These are phyloP conservation scores for Fistularia tabacaria DNA, from an alignment of 2,797 vertebrate species.

Conservation along the genomic window DNA sequence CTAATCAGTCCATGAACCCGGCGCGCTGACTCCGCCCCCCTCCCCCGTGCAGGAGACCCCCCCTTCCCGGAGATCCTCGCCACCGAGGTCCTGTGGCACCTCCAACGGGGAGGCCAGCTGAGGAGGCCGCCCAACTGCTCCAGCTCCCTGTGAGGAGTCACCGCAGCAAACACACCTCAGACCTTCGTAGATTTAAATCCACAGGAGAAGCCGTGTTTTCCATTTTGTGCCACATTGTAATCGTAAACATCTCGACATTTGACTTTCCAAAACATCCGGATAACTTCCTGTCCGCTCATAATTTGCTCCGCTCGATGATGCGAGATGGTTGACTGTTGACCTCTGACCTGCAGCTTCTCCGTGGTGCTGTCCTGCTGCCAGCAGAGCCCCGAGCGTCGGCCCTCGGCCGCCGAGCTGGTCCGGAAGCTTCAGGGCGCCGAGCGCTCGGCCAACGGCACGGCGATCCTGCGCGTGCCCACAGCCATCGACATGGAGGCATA, in stretches of 20 bases:
- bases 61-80: slow-evolving; percentile 80
- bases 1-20: too few species aligned
- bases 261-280: too few species aligned
- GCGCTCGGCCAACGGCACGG: slow-evolving; percentile 70
- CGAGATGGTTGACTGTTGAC: neutral
- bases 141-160: slow-evolving; percentile 76
- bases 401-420: slow-evolving; percentile 62
- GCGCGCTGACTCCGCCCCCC: too few species aligned
- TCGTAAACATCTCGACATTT: too few species aligned
- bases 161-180: neutral
- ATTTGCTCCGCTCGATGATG: neutral
- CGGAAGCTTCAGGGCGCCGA: slow-evolving; percentile 67
- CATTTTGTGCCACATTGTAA: too few species aligned
- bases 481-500: slow-evolving; percentile 79
- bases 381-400: slow-evolving; percentile 70
- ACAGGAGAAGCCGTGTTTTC: neutral
- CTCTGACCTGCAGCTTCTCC: slow-evolving; percentile 67
- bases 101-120: slow-evolving; percentile 81
- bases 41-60: slow-evolving; percentile 76
- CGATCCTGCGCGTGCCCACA: slow-evolving; percentile 75
- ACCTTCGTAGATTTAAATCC: too few species aligned
- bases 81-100: slow-evolving; percentile 79
- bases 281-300: too few species aligned
- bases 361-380: slow-evolving; percentile 83
- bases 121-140: slow-evolving; percentile 79